Conservation (phyloP, 2,888 invertebrate genomes). For the Ryuthela nishihirai region DNA sequence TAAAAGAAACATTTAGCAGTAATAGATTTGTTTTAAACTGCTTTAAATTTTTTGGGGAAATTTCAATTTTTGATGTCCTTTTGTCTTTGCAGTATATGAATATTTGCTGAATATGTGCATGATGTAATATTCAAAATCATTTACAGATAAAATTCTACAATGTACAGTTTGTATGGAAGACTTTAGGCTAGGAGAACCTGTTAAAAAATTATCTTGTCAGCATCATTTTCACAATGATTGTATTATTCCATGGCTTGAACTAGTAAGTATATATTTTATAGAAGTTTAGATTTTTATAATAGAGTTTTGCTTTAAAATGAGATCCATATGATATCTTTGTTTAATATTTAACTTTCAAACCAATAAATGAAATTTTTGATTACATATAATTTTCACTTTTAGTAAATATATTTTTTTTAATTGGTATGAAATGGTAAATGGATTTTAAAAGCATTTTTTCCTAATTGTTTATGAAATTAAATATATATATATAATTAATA, state of each 20-base stretch:
- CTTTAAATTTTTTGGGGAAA: too few relatives aligned
- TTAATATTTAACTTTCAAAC: too few relatives aligned
- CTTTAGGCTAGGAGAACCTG: constrained; percentile 68
- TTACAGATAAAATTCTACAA: constrained; percentile 65
- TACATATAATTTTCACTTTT: too few relatives aligned
- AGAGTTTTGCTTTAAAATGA: background rate
- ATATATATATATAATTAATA: background rate
- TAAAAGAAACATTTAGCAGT: too few relatives aligned
- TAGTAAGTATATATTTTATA: constrained; percentile 57
- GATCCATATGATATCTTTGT: background rate
- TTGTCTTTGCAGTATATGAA: too few relatives aligned
- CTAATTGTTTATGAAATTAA: constrained; percentile 26
- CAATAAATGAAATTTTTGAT: too few relatives aligned
- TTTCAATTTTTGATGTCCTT: too few relatives aligned
- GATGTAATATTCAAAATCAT: too few relatives aligned
- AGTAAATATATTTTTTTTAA: background rate
- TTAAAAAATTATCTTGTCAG: constrained; percentile 74
- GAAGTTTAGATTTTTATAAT: too few relatives aligned
- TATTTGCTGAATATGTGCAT: too few relatives aligned
- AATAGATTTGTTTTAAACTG: too few relatives aligned
- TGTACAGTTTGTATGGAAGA: constrained; percentile 98
- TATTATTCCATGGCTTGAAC: constrained; percentile 91
- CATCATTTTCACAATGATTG: constrained; percentile 91
- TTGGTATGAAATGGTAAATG: background rate
- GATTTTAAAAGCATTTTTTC: constrained; percentile 5